These are phyloP conservation scores for Aplodontia rufa DNA, from an alignment of 2,113 vertebrate species.

Conservation along the genomic window DNA sequence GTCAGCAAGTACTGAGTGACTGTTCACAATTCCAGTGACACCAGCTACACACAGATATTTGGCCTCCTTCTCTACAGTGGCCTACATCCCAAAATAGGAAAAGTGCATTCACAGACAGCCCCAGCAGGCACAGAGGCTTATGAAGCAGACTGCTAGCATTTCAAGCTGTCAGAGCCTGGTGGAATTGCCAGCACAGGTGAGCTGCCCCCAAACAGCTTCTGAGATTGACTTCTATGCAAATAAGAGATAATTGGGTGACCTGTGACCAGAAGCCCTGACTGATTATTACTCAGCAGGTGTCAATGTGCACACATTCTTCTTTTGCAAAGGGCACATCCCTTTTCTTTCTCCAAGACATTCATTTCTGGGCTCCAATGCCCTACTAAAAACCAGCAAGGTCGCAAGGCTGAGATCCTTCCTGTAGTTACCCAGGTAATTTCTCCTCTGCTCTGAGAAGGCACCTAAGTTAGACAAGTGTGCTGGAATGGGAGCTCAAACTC, in stretches of 20 bases:
- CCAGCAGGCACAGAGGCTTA: conserved; percentile 23
- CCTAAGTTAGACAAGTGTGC: background rate
- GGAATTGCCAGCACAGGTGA: conserved; percentile 19
- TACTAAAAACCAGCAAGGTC: background rate
- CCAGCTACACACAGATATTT: conserved; percentile 39
- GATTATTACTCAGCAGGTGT: background rate
- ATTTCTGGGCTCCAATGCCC: background rate
- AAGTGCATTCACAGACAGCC: conserved; percentile 69
- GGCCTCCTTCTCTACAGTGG: conserved; percentile 61
- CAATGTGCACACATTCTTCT: background rate
- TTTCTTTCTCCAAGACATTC: background rate
- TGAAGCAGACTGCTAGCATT: conserved; percentile 6
- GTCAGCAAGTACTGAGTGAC: background rate
- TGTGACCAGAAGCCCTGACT: background rate
- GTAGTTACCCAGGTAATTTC: background rate
- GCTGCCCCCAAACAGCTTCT: background rate
- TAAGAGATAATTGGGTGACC: conserved; percentile 41
- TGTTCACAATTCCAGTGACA: conserved; percentile 38
- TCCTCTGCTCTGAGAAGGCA: background rate
- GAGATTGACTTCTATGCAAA: conserved; percentile 42
- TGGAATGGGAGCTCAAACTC: background rate
- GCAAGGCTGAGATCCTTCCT: background rate
- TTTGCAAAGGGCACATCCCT: background rate
- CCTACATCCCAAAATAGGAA: conserved; percentile 77
- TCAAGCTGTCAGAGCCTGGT: conserved; percentile 7